Base-by-base conservation (phyloP, 2,888 invertebrate species). In the Pammene fasciana region DNA sequence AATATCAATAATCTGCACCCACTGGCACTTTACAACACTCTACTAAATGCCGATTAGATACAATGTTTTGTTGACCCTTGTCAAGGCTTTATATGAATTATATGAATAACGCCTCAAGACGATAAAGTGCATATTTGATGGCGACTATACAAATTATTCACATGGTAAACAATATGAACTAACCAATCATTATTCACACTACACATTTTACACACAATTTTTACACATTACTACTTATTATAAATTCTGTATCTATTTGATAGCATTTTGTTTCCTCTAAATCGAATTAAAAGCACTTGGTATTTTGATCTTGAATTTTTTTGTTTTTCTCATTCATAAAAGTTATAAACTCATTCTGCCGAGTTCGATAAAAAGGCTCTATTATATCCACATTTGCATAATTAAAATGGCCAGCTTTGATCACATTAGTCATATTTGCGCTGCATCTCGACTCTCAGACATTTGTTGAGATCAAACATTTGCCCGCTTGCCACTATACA, bases 391-490 rank as follows among this genome's bases (percentile, higher is more conserved):
- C 73, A 76, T 75, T 77, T 71, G 67, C 72, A 72, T 75, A 75
- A 77, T 77, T 78, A 76, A 78, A 78, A 76, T 72, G 73, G 68
- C 74, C 73, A 79, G 73, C 73, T 76, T 78, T 80, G 79, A 86
- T 87, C 79, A 80, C 79, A 82, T 82, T 82, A 84, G 76, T 76
- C 73, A 75, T 81, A 76, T 83, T 84, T 84, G 79, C 76, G 67
- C 67, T 73, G 76, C 75, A 76, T 81, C 79, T 82, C 76, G 74
- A 75, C 79, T 83, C 76, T 74, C 81, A 83, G 83, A 86, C 86
- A 86, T 86, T 82, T 83, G 82, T 83, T 81, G 76, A 80, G 77
- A 81, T 84, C 83, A 89, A 90, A 88, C 86, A 88, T 89, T 88
- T 88, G 80, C 84, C 72, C 79, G 81, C 77, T 79, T 84, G 79